phyloP scores from a whole-genome alignment of 2,797 vertebrate genomes.

The Crocidura indochinensis region DNA sequence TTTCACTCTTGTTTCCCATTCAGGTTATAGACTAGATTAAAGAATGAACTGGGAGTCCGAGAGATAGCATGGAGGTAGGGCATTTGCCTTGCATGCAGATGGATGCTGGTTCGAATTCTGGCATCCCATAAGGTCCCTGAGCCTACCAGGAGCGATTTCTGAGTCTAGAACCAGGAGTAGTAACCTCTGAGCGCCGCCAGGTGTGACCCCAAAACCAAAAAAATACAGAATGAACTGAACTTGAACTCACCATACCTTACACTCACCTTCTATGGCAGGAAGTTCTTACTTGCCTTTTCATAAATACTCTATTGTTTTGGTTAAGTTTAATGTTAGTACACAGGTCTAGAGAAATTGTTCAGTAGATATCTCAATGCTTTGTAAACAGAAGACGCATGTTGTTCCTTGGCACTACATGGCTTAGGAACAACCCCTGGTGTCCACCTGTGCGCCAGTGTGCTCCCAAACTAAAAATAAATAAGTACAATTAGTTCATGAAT shows the following conservation, averaged over 20 bases:
- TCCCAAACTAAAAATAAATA: background rate
- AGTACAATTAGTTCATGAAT: background rate
- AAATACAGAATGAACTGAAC: background rate
- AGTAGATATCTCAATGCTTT: too few species aligned
- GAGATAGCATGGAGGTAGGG: too few species aligned
- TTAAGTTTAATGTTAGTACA: constrained; percentile 14
- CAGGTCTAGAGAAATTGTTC: background rate
- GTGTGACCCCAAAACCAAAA: too few species aligned
- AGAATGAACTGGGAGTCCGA: background rate
- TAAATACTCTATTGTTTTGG: background rate
- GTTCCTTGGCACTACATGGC: background rate
- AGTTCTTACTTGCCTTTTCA: background rate
- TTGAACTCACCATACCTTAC: background rate
- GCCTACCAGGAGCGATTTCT: too few species aligned
- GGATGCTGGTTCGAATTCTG: too few species aligned
- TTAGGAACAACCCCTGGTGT: too few species aligned
- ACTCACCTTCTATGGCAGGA: background rate
- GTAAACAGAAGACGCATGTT: too few species aligned
- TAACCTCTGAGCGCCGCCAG: too few species aligned
- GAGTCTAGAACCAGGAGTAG: too few species aligned
- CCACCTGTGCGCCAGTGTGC: too few species aligned
- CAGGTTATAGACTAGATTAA: background rate
- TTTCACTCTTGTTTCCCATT: background rate
- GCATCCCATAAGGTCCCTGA: too few species aligned
- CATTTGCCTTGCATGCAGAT: too few species aligned